Evolutionary conservation across 2,797 vertebrate species (phyloP).

Genomic region (Paratrypauchen microcephalus): DNA sequence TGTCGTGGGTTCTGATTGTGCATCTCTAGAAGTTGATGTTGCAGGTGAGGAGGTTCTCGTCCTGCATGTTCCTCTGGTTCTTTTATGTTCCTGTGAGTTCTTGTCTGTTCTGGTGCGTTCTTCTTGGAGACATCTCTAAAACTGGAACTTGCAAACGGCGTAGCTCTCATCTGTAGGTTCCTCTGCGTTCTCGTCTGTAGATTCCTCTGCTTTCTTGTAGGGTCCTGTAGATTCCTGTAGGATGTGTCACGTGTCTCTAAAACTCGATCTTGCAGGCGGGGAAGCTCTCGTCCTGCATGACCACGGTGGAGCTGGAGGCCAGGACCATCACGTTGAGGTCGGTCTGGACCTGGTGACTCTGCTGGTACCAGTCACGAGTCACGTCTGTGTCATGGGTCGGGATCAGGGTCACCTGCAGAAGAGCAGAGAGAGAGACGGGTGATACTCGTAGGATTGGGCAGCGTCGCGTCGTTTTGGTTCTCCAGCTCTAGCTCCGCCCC

Average conservation of each 20-base stretch:
- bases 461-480: no score
- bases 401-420: constrained; percentile 91
- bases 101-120: background rate
- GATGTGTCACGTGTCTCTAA: constrained; percentile 61
- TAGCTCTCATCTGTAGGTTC: constrained; percentile 87
- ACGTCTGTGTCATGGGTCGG: constrained; percentile 98
- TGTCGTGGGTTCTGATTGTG: background rate
- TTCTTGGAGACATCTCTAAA: constrained; percentile 69
- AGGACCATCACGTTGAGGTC: constrained; percentile 97
- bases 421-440: background rate
- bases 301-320: constrained; percentile 98
- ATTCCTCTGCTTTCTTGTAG: background rate
- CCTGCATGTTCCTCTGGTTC: background rate
- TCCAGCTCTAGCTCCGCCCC: no score
- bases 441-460: no score
- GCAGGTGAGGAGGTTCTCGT: no score
- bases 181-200: background rate
- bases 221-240: background rate
- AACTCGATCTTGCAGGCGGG: constrained; percentile 99
- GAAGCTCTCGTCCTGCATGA: constrained; percentile 99
- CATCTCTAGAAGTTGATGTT: no score
- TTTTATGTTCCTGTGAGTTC: background rate
- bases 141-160: constrained; percentile 99
- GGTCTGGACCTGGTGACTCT: constrained; percentile 97
- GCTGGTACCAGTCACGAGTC: constrained; percentile 98